phyloP scores from a whole-genome alignment of 2,797 vertebrate genomes.

The Eremophila alpestris region DNA sequence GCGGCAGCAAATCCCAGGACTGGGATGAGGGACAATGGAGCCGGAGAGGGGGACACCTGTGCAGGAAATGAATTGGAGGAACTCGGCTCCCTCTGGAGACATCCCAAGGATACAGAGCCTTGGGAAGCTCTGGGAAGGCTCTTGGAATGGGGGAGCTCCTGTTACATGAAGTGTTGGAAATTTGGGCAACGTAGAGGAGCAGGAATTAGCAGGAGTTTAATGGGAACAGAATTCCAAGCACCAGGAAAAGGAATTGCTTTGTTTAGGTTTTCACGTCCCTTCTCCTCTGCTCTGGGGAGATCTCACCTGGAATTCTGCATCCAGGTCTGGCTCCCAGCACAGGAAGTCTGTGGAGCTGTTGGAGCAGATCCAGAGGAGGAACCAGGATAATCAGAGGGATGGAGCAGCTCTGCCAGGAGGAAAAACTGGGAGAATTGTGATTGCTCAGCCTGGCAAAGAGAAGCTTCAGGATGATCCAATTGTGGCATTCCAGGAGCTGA shows the following conservation, averaged over 20 bases:
- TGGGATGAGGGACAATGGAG: slow-evolving; percentile 11
- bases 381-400: neutral
- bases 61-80: slow-evolving; percentile 51
- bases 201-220: neutral
- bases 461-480: too few species aligned
- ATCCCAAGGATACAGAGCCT: accelerated
- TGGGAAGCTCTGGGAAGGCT: neutral
- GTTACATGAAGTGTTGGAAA: accelerated
- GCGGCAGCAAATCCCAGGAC: neutral
- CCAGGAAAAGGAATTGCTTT: neutral
- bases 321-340: neutral
- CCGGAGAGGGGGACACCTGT: neutral
- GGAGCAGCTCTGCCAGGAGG: neutral
- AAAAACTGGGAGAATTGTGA: neutral
- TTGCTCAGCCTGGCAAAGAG: neutral
- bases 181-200: neutral
- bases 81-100: slow-evolving; percentile 4
- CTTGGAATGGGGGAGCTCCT: neutral
- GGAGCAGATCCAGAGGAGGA: neutral
- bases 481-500: neutral
- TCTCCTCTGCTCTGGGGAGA: neutral
- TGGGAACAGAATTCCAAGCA: neutral
- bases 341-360: neutral
- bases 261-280: neutral
- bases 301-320: neutral